Conservation (phyloP, 2,888 invertebrate species). For the Hydrotaea cyrtoneurina region DNA sequence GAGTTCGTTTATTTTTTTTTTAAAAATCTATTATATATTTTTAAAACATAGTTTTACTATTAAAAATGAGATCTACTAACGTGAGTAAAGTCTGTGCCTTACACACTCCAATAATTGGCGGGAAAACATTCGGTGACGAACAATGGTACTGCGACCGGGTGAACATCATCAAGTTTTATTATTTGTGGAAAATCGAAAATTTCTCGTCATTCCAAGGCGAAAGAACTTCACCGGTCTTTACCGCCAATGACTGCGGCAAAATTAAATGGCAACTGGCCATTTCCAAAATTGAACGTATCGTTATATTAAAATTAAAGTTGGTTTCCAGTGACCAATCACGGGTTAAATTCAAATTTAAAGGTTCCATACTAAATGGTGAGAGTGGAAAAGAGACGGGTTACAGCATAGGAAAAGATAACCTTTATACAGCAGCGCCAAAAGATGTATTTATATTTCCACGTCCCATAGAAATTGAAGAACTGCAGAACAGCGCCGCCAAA, state of each 20-base stretch:
- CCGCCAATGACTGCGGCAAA: not conserved
- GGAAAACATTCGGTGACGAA: not conserved
- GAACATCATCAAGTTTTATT: not conserved
- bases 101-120: not conserved
- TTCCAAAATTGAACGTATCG: not conserved
- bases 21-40: too few relatives aligned
- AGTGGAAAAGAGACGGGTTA: not conserved
- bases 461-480: not conserved
- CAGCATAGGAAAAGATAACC: not conserved
- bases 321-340: not conserved
- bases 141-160: not conserved
- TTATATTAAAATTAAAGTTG: not conserved
- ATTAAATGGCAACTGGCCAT: not conserved
- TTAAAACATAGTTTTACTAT: not conserved
- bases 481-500: not conserved
- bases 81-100: not conserved
- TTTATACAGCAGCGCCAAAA: not conserved
- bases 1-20: too few relatives aligned
- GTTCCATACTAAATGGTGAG: not conserved
- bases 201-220: not conserved
- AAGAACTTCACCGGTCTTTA: not conserved
- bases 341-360: not conserved
- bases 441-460: slow-evolving; percentile 25
- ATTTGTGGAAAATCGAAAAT: not conserved
- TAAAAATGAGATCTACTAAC: not conserved